These are phyloP conservation scores for Rotaria macrura DNA, from an alignment of 2,888 invertebrate species.

Conservation along the genomic window DNA sequence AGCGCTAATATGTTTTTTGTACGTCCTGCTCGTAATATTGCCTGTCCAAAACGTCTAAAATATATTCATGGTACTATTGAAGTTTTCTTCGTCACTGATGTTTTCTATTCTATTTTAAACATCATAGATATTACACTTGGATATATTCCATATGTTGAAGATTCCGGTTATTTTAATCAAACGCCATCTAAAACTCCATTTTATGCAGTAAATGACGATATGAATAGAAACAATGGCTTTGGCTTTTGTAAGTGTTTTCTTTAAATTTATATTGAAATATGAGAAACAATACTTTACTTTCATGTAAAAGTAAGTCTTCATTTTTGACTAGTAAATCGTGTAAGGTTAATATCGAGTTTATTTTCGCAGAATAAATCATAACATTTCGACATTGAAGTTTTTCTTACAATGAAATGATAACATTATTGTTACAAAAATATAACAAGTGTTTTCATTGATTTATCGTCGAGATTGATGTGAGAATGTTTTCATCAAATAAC, in stretches of 20 bases:
- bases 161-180: neutral
- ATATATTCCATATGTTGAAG: constrained; percentile 2
- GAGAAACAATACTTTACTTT: neutral
- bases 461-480: too few relatives aligned
- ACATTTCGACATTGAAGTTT: too few relatives aligned
- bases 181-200: neutral
- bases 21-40: neutral
- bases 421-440: too few relatives aligned
- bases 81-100: too few relatives aligned
- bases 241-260: neutral
- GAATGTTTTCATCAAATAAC: too few relatives aligned
- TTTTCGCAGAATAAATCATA: too few relatives aligned
- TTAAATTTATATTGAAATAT: neutral
- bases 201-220: neutral
- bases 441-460: too few relatives aligned
- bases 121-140: neutral
- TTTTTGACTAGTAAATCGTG: too few relatives aligned
- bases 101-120: too few relatives aligned
- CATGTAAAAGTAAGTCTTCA: too few relatives aligned
- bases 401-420: too few relatives aligned
- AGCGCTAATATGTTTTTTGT: constrained; percentile 13
- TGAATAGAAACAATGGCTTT: neutral
- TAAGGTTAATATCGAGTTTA: too few relatives aligned
- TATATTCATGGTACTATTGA: neutral
- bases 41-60: constrained; percentile 9